Evolutionary conservation across 2,888 invertebrate genomes (phyloP).

Genomic region (Rhyacophila evoluta): DNA sequence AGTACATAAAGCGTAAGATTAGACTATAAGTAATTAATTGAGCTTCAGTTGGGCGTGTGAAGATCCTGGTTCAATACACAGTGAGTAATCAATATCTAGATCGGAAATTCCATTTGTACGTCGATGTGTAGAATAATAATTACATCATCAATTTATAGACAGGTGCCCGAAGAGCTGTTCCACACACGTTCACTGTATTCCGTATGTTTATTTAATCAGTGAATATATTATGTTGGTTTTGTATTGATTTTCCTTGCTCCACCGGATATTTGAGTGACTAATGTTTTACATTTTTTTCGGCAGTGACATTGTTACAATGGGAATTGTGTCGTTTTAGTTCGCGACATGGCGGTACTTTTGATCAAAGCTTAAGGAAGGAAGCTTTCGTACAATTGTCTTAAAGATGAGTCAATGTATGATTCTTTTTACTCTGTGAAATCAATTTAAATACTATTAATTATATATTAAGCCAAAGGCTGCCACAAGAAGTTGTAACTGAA

Average conservation of each 20-base stretch:
- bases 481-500: too few relatives aligned
- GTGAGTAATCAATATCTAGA: constrained; percentile 44
- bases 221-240: not conserved
- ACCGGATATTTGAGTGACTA: not conserved
- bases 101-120: constrained; percentile 49
- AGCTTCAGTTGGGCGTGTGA: constrained; percentile 15
- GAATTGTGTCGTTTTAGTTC: not conserved
- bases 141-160: constrained; percentile 47
- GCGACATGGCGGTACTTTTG: not conserved
- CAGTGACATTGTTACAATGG: not conserved
- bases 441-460: too few relatives aligned
- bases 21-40: constrained; percentile 18
- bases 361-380: not conserved
- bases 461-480: too few relatives aligned
- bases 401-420: too few relatives aligned
- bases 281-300: not conserved
- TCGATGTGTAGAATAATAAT: constrained; percentile 40
- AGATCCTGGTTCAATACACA: constrained; percentile 53
- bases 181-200: not conserved
- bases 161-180: constrained; percentile 35
- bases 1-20: too few relatives aligned
- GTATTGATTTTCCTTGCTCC: not conserved
- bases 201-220: not conserved
- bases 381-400: not conserved
- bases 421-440: too few relatives aligned